A percentile compares a stretch with the other conserved stretches of the same genome.
Evolutionary conservation across 2,113 vertebrate species (phyloP).

Genomic region (Ardeotis arabs): DNA sequence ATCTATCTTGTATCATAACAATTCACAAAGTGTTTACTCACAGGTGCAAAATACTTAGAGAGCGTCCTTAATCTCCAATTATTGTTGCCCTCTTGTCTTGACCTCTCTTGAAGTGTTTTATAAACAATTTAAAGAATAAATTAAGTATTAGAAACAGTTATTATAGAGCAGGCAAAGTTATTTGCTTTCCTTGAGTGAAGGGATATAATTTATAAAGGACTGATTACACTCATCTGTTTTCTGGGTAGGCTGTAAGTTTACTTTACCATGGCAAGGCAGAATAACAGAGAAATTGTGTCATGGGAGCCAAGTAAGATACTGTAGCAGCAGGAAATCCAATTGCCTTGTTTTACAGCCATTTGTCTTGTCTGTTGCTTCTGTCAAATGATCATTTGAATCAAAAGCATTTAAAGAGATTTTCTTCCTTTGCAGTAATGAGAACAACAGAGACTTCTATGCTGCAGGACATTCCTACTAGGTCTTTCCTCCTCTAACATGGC

Average conservation of each 20-base stretch:
- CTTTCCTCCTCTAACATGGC: slow-evolving; percentile 52
- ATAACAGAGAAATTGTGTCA: slow-evolving; percentile 65
- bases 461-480: slow-evolving; percentile 40
- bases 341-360: slow-evolving; percentile 67
- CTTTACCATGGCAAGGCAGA: slow-evolving; percentile 63
- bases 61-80: slow-evolving; percentile 61
- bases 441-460: slow-evolving; percentile 67
- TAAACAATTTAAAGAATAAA: slow-evolving; percentile 73
- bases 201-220: slow-evolving; percentile 62
- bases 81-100: slow-evolving; percentile 48
- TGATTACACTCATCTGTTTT: slow-evolving; percentile 68
- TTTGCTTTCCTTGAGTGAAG: slow-evolving; percentile 68
- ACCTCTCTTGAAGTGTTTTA: slow-evolving; percentile 68
- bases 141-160: slow-evolving; percentile 66
- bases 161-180: slow-evolving; percentile 55
- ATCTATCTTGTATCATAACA: slow-evolving; percentile 43
- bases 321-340: slow-evolving; percentile 61
- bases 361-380: slow-evolving; percentile 60
- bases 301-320: slow-evolving; percentile 62
- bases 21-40: slow-evolving; percentile 52
- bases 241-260: slow-evolving; percentile 52
- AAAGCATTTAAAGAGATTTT: slow-evolving; percentile 65
- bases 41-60: slow-evolving; percentile 44
- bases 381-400: slow-evolving; percentile 65
- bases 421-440: slow-evolving; percentile 56